Percentiles rank a stretch among this genome's conserved stretches.
These are phyloP conservation scores for Thecocarcelia acutangulata DNA, from an alignment of 2,888 invertebrate genomes.

Conservation along the genomic window DNA sequence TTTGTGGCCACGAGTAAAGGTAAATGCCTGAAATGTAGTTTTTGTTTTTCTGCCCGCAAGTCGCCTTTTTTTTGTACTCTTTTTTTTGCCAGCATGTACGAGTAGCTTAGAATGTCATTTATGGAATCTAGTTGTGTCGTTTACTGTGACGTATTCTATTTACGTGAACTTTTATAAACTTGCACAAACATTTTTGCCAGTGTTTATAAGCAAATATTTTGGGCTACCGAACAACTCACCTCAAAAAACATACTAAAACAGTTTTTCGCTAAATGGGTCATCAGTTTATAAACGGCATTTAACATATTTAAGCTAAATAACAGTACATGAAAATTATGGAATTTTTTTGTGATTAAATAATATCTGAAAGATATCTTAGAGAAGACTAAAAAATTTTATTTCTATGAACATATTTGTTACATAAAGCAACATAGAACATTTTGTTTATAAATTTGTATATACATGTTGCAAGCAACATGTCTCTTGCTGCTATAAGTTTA, in stretches of 20 bases:
- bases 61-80: neutral
- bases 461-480: too few relatives aligned
- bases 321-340: slow-evolving; percentile 29
- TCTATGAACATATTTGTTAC: too few relatives aligned
- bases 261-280: slow-evolving; percentile 45
- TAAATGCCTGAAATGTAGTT: slow-evolving; percentile 6
- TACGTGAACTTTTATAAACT: slow-evolving; percentile 36
- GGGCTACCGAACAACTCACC: slow-evolving; percentile 20
- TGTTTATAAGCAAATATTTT: slow-evolving; percentile 35
- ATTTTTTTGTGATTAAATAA: neutral
- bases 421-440: too few relatives aligned
- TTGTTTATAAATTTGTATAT: too few relatives aligned
- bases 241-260: neutral
- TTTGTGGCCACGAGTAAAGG: slow-evolving; percentile 5
- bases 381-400: too few relatives aligned
- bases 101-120: slow-evolving; percentile 58
- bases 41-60: too few relatives aligned
- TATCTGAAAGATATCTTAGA: too few relatives aligned
- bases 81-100: neutral
- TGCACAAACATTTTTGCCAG: neutral
- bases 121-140: slow-evolving; percentile 56
- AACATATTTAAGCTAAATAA: slow-evolving; percentile 25
- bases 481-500: too few relatives aligned
- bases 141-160: slow-evolving; percentile 39
- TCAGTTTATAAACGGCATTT: slow-evolving; percentile 56